Evolutionary conservation across 1,140 invertebrate genomes (phyloP).

Genomic region (Halictus rubicundus): DNA sequence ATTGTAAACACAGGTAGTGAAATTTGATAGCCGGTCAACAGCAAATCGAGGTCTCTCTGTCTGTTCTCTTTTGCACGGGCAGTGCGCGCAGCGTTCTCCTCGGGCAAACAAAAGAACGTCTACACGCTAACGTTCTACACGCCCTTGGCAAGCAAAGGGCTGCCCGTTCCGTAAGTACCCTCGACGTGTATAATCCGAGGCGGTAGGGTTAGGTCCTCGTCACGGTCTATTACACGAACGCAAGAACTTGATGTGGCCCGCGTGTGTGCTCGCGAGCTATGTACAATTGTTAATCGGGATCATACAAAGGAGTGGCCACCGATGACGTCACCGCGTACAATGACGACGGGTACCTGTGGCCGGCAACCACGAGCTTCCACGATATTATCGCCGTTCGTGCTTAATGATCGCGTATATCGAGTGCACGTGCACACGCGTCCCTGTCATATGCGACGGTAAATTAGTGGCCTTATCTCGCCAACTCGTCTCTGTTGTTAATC

Average conservation of each 20-base stretch:
- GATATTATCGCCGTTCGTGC: slow-evolving; percentile 35
- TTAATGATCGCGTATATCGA: slow-evolving; percentile 17
- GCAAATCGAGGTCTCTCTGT: slow-evolving; percentile 31
- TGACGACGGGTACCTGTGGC: slow-evolving; percentile 19
- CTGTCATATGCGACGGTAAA: neutral
- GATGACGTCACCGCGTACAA: slow-evolving; percentile 47
- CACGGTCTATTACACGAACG: slow-evolving; percentile 19
- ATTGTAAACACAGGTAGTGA: slow-evolving; percentile 50
- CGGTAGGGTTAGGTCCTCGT: slow-evolving; percentile 34
- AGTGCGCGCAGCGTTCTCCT: slow-evolving; percentile 30
- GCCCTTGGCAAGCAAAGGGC: slow-evolving; percentile 69
- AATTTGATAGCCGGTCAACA: slow-evolving; percentile 65
- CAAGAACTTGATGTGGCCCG: slow-evolving; percentile 30
- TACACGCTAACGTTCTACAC: slow-evolving; percentile 51
- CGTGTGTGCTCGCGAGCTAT: neutral
- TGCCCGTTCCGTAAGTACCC: slow-evolving; percentile 37
- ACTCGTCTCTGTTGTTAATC: neutral
- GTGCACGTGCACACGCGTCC: neutral
- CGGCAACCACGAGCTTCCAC: slow-evolving; percentile 11
- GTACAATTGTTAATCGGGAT: slow-evolving; percentile 42
- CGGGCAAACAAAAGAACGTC: slow-evolving; percentile 67
- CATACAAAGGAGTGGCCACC: slow-evolving; percentile 49
- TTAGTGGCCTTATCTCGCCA: neutral
- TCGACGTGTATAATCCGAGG: slow-evolving; percentile 49
- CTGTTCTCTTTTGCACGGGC: slow-evolving; percentile 46